phyloP scores from a whole-genome alignment of 2,113 vertebrate genomes.

The Pantherophis guttatus region DNA sequence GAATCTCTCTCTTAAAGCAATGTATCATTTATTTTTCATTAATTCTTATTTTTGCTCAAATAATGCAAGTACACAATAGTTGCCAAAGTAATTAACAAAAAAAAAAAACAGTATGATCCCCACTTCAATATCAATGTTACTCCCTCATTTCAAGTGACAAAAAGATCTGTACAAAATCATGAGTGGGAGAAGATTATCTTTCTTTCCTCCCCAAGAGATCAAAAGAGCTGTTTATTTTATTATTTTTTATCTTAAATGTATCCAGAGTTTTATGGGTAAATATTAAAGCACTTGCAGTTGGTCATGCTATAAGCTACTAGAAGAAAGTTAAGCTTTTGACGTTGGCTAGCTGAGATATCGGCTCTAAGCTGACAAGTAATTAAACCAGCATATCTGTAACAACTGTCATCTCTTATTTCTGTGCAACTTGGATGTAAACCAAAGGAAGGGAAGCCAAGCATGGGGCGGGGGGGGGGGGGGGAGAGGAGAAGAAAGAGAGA shows the following conservation, averaged over 20 bases:
- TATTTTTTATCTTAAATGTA: conserved; percentile 83
- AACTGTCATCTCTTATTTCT: conserved; percentile 98
- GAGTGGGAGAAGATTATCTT: conserved; percentile 27
- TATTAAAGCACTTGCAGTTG: conserved; percentile 87
- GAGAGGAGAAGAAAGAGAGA: conserved; percentile 50
- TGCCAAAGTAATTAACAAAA: conserved; percentile 21
- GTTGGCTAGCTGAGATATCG: conserved; percentile 91
- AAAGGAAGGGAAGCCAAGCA: conserved; percentile 80
- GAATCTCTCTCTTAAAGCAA: not conserved
- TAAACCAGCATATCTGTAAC: conserved; percentile 95
- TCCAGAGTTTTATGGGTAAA: conserved; percentile 83
- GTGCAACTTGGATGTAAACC: conserved; percentile 89
- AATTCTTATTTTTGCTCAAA: not conserved
- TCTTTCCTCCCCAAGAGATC: conserved; percentile 63
- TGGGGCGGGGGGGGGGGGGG: not conserved
- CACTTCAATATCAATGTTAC: conserved; percentile 6
- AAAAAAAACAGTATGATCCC: not conserved
- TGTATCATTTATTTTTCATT: conserved; percentile 1
- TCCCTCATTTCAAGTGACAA: not conserved
- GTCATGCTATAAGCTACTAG: conserved; percentile 93
- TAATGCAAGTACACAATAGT: not conserved
- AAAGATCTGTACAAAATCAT: conserved; percentile 23
- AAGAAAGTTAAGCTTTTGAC: conserved; percentile 90
- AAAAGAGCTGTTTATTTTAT: conserved; percentile 75
- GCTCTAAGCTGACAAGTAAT: conserved; percentile 98